These are phyloP conservation scores for Nannoperca australis DNA, from an alignment of 2,797 vertebrate species.

Conservation along the genomic window DNA sequence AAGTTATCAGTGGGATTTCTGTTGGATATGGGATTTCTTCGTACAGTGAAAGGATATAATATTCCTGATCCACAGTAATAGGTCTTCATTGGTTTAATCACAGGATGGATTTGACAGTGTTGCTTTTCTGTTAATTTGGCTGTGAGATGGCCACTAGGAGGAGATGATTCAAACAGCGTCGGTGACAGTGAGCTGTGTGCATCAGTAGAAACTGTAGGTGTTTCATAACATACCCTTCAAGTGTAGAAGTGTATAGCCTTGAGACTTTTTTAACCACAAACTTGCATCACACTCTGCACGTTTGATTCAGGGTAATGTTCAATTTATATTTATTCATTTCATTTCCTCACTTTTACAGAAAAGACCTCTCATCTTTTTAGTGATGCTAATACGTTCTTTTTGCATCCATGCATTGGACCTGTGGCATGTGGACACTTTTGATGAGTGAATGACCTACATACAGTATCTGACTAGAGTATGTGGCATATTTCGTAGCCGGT, in stretches of 20 bases:
- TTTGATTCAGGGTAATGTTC: background rate
- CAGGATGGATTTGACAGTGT: background rate
- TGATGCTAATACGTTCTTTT: background rate
- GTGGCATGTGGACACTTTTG: conserved; percentile 16
- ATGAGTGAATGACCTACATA: conserved; percentile 39
- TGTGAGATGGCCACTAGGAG: background rate
- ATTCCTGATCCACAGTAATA: background rate
- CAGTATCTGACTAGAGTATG: background rate
- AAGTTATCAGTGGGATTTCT: background rate
- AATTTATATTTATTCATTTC: background rate
- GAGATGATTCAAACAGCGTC: background rate
- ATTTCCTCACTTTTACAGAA: background rate
- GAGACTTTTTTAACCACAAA: background rate
- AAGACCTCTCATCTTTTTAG: background rate
- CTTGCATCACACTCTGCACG: background rate
- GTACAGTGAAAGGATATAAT: background rate
- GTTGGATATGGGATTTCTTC: background rate
- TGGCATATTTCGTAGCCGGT: conserved; percentile 23
- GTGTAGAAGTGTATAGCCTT: background rate
- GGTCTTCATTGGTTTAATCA: conserved; percentile 1
- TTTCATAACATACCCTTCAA: background rate
- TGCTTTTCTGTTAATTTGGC: background rate
- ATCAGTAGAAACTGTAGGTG: background rate
- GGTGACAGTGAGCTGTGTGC: background rate
- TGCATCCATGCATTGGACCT: background rate